Evolutionary conservation across 2,888 invertebrate species (phyloP).

Genomic region (Xestia ashworthii): DNA sequence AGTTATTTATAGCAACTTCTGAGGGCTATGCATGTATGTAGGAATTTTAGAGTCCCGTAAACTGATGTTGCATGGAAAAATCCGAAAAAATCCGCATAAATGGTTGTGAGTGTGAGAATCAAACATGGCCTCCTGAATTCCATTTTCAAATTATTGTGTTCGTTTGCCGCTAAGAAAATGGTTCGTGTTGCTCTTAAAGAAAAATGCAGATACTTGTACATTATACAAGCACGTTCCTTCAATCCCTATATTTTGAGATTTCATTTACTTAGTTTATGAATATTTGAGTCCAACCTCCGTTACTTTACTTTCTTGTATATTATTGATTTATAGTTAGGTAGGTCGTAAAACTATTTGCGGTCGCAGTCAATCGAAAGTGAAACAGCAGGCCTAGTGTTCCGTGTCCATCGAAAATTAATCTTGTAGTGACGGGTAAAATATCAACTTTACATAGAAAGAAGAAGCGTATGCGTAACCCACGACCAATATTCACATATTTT

Average conservation of each 20-base stretch:
- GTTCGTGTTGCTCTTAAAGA: neutral
- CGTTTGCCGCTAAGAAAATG: neutral
- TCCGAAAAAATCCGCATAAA: neutral
- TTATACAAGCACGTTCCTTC: neutral
- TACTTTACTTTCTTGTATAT: constrained; percentile 32
- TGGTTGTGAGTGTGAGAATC: neutral
- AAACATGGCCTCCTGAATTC: neutral
- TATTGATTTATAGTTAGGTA: constrained; percentile 17
- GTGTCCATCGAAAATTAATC: constrained; percentile 23
- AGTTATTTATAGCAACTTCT: constrained; percentile 49
- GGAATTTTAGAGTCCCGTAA: constrained; percentile 32
- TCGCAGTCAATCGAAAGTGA: constrained; percentile 47
- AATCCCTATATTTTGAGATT: neutral
- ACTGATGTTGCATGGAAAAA: neutral
- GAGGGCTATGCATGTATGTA: neutral
- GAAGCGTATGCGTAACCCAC: neutral
- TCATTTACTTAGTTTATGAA: neutral
- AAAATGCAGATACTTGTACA: neutral
- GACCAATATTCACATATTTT: neutral
- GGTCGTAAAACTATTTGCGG: constrained; percentile 35
- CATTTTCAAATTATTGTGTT: neutral
- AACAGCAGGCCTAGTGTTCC: constrained; percentile 32
- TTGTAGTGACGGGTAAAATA: neutral
- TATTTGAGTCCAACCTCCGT: neutral
- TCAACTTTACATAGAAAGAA: neutral